A percentile compares a stretch with the other conserved stretches of the same genome.
Conservation (phyloP, 2,797 vertebrate species). For the Carcharodon carcharias region DNA sequence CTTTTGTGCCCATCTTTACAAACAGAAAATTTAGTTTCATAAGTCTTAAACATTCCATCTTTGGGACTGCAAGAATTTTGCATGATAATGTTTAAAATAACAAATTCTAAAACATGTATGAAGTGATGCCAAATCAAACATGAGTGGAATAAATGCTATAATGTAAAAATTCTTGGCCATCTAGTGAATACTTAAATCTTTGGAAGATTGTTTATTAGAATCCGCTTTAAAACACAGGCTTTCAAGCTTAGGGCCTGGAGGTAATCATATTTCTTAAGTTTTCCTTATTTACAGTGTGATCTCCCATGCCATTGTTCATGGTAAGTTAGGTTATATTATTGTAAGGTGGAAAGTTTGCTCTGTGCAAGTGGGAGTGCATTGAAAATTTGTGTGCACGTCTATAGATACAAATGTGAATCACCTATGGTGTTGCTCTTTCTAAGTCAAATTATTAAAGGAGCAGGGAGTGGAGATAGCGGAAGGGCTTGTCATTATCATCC, state of each 20-base stretch:
- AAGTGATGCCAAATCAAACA: not conserved
- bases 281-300: not conserved
- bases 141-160: not conserved
- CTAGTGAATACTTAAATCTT: not conserved
- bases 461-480: not conserved
- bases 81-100: not conserved
- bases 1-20: not conserved
- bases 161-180: not conserved
- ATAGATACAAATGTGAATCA: too few species aligned
- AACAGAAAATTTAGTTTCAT: not conserved
- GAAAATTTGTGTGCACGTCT: not conserved
- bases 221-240: not conserved
- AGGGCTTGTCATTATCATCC: not conserved
- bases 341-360: not conserved
- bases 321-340: not conserved
- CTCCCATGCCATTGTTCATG: not conserved
- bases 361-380: not conserved
- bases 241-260: not conserved
- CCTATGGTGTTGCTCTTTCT: not conserved
- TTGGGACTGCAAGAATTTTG: not conserved
- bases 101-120: not conserved
- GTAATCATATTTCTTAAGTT: not conserved
- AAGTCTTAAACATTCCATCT: not conserved
- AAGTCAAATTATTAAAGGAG: not conserved
- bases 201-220: not conserved